Evolutionary conservation across 2,113 vertebrate genomes (phyloP), one percentile per base, ranked within the genome.

Genomic region (Nothocercus julius): DNA sequence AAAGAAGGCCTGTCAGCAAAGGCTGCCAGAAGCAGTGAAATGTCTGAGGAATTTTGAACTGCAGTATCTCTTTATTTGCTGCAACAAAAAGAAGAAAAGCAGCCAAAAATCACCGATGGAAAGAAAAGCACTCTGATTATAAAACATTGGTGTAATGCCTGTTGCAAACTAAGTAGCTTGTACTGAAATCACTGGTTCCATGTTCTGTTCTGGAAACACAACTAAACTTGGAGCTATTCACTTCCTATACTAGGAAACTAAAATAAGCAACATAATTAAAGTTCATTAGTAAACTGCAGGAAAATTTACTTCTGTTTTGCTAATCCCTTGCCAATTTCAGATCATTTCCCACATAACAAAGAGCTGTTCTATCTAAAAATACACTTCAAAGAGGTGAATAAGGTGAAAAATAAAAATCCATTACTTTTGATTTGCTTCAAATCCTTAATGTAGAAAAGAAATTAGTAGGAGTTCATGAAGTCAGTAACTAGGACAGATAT

Each of bases 11-110:
- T 95, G 98, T 98, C 66, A 99, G 96, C 77, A 99, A 97, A 13
- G 98, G 99, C 82, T 99, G 98, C 99, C 99, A 99, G 85, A 99
- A 99, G n/a, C 97, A 97, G 89, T 98, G 98, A 93, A 99, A 98
- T 0, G 87, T 56, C 30, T 94, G 97, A 84, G 99, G 98, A 67
- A 99, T 92, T 95, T 61, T 90, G 83, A 98, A 79, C 56, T 97
- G 97, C 93, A 82, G 95, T 56, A 97, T 83, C 45, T 98, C 95
- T 85, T 92, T 44, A 85, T 93, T 97, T 86, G 97, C 98, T 98
- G 87, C n/a, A 70, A 18, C 15, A 54, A 70, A 8, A 54, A 32
- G 2, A 4, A 47, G 25, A 58, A 87, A 34, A 69, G 5, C 88
- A 70, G 24, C 1, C 8, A 56, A 68, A 82, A 69, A 61, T 49